Percentiles rank a stretch among this genome's conserved stretches.
These are phyloP conservation scores for Todiramphus chloris DNA, from an alignment of 2,113 vertebrate genomes.

Conservation along the genomic window DNA sequence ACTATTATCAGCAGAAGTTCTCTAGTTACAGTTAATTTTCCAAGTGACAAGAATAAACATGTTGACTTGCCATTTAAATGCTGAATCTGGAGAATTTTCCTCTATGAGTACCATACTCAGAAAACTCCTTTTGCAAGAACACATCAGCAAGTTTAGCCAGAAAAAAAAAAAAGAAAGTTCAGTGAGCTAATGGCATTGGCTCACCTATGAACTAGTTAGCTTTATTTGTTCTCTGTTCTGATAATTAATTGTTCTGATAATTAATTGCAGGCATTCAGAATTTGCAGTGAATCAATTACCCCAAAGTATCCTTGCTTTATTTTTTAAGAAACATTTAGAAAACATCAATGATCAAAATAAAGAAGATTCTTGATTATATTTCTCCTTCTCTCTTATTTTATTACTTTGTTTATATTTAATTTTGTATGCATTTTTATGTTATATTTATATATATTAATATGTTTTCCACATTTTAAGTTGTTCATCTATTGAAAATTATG, in stretches of 20 bases:
- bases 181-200: neutral
- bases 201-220: neutral
- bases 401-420: neutral
- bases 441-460: neutral
- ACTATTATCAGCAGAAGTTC: neutral
- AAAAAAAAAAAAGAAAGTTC: neutral
- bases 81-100: neutral
- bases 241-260: neutral
- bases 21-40: neutral
- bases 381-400: neutral
- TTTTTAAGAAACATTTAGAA: neutral
- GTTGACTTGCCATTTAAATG: neutral
- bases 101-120: neutral
- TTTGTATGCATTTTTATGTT: neutral
- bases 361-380: neutral
- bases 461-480: neutral
- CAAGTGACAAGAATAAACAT: neutral
- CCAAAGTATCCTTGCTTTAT: neutral
- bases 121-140: neutral
- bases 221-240: neutral
- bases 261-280: neutral
- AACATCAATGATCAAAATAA: neutral
- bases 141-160: neutral
- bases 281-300: neutral
- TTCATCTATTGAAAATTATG: neutral